Percentiles rank a stretch among this genome's conserved stretches.
These are phyloP conservation scores for Trididemnum nubilum DNA, from an alignment of 23 tunicate genomes.

Conservation along the genomic window DNA sequence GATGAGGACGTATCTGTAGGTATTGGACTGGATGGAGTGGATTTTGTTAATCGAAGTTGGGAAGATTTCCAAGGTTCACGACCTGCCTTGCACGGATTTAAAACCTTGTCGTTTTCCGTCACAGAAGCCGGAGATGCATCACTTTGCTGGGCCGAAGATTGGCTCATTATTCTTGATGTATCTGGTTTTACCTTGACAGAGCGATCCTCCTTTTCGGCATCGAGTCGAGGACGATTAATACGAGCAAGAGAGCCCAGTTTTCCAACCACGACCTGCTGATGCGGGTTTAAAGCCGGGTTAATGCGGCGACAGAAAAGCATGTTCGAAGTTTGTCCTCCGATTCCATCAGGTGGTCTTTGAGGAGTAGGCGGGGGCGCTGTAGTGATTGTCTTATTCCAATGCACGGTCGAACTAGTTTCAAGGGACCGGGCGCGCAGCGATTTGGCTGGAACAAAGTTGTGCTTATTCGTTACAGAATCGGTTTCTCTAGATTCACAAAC, in stretches of 20 bases:
- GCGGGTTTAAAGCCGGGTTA: conserved; percentile 45
- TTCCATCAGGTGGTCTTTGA: conserved; percentile 5
- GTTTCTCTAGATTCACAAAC: no score
- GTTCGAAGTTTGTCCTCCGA: conserved; percentile 63
- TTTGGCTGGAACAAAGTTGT: neutral
- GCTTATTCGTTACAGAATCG: neutral
- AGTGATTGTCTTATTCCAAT: conserved; percentile 68
- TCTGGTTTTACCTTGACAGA: neutral
- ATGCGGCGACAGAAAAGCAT: conserved; percentile 70
- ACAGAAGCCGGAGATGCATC: neutral
- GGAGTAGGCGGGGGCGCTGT: conserved; percentile 48
- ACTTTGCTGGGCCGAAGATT: neutral
- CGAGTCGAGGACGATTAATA: conserved; percentile 25
- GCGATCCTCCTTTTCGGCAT: neutral
- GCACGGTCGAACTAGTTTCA: conserved; percentile 58
- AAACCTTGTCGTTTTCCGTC: neutral
- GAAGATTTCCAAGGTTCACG: neutral
- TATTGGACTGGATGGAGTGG: neutral
- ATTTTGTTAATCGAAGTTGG: neutral
- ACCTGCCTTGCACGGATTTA: neutral
- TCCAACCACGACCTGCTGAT: conserved; percentile 56
- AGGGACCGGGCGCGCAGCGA: neutral
- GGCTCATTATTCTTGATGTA: neutral
- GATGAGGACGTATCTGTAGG: neutral
- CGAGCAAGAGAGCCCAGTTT: conserved; percentile 57